Evolutionary conservation across 2,888 invertebrate genomes (phyloP), one percentile per base, ranked within the genome.

Genomic region (Caenorhabditis uteleia): DNA sequence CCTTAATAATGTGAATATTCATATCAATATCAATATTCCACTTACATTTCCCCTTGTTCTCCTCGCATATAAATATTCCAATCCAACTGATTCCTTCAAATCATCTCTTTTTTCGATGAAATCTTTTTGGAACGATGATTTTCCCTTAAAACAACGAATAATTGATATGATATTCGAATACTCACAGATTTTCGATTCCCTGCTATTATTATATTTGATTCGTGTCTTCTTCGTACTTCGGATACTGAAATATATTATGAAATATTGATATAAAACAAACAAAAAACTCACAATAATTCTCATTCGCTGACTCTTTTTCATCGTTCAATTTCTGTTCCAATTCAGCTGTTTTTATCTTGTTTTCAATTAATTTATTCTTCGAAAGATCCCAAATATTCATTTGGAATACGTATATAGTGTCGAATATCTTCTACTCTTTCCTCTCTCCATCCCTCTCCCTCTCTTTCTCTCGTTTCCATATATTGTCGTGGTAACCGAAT

Each of bases 21-120:
- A 20, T 40, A 21, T 21, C 40, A 20, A 40, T 7, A 7, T 6
- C 20, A 21, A 20, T 21, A 27, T 53, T 34, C 39, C 25, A 10
- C 83, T 82, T 54, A 69, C 85, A 74, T 84, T 84, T 44, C 84
- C 85, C 42, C 84, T 83, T 6, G 84, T 84, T 76, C 85, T 78
- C 42, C 92, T 88, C 0, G 90, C 92, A 85, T 89, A 93, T 10
- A 90, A 90, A 83, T 93, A 94, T 82, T 93, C 93, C 77, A 93
- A 85, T 0, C 91, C 91, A 48, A 92, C 86, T 0, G 93, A 92
- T 45, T 91, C 89, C 74, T 90, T 89, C 2, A 88, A 85, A 20
- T 85, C 84, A 74, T 92, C 91, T 54, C 88, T 89, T 82, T 85
- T 40, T 18, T 92, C 91, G 53, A 92, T 86, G 84, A 92, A 91